These are phyloP conservation scores for Harpagoxenus sublaevis DNA, from an alignment of 2,888 invertebrate species.

Conservation along the genomic window DNA sequence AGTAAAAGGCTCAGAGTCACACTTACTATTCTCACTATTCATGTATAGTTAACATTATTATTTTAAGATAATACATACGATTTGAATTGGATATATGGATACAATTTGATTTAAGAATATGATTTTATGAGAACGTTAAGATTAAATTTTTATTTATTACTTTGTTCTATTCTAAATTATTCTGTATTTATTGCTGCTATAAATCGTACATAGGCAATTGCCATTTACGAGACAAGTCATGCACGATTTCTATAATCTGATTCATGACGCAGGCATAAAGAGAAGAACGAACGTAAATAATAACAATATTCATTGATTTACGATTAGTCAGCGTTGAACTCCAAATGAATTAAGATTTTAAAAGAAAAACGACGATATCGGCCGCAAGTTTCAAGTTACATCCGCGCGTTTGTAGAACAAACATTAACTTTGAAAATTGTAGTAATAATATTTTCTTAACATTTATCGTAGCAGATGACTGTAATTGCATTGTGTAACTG, in stretches of 20 bases:
- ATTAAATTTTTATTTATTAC: not conserved
- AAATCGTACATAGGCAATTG: not conserved
- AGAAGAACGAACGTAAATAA: not conserved
- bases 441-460: not conserved
- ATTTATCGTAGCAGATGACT: not conserved
- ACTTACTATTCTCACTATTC: not conserved
- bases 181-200: not conserved
- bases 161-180: not conserved
- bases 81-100: not conserved
- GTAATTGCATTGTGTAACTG: not conserved
- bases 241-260: conserved; percentile 29
- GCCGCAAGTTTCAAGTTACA: not conserved
- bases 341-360: not conserved
- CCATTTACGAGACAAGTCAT: not conserved
- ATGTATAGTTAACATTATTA: not conserved
- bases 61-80: not conserved
- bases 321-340: conserved; percentile 28
- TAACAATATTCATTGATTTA: not conserved
- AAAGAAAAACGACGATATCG: conserved; percentile 45
- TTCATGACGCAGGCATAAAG: not conserved
- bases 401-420: not conserved
- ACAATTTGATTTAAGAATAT: not conserved
- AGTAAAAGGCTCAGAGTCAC: not conserved
- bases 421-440: not conserved
- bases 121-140: not conserved